A percentile compares a stretch with the other conserved stretches of the same genome.
Conservation (phyloP, 2,113 vertebrate genomes). For the Crotalus horridus region DNA sequence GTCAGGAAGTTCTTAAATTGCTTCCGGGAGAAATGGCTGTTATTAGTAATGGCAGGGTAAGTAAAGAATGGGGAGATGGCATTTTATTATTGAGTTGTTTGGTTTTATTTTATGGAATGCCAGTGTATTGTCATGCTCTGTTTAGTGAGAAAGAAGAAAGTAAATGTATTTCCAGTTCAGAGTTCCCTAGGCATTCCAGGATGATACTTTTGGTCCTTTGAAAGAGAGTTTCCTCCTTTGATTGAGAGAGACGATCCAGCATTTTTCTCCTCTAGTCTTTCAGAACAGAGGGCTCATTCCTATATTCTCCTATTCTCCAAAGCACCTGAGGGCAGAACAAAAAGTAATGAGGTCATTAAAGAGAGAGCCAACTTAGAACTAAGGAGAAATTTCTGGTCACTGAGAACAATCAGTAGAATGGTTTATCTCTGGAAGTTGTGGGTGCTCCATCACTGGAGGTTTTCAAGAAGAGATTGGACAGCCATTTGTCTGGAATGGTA, state of each 20-base stretch:
- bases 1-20: slow-evolving; percentile 85
- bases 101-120: neutral
- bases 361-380: too few relatives aligned
- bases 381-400: too few relatives aligned
- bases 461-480: too few relatives aligned
- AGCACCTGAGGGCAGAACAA: too few relatives aligned
- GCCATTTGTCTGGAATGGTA: neutral
- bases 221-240: neutral
- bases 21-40: slow-evolving; percentile 80
- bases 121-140: slow-evolving; percentile 7
- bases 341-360: too few relatives aligned
- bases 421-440: too few relatives aligned
- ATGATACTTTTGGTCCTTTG: neutral
- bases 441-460: too few relatives aligned
- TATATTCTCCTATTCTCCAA: neutral
- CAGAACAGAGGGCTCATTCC: neutral
- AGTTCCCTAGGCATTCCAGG: neutral
- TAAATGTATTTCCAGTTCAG: neutral
- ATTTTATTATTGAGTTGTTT: neutral
- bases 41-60: slow-evolving; percentile 92
- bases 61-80: slow-evolving; percentile 42
- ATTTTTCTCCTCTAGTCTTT: neutral
- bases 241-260: neutral
- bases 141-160: neutral
- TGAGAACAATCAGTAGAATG: too few relatives aligned